Evolutionary conservation across 2,113 vertebrate species (phyloP).

Genomic region (Micromys minutus): DNA sequence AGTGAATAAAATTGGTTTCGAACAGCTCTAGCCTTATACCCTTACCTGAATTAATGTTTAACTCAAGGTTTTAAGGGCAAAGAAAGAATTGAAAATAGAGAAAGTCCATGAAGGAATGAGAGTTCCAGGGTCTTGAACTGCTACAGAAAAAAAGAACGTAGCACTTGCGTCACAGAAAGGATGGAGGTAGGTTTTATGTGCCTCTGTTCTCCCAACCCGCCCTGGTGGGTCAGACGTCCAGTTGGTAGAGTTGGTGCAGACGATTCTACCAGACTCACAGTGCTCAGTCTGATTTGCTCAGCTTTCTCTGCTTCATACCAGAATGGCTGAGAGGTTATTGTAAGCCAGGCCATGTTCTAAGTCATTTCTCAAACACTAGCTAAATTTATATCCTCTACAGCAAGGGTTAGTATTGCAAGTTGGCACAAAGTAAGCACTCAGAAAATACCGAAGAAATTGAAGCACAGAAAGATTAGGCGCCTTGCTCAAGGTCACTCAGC

Average conservation of each 20-base stretch:
- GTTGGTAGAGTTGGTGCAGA: not conserved
- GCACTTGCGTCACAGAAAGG: not conserved
- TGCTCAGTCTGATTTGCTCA: not conserved
- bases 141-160: not conserved
- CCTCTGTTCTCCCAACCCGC: not conserved
- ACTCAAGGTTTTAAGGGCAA: slow-evolving; percentile 14
- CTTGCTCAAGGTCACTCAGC: slow-evolving; percentile 46
- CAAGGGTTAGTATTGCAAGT: not conserved
- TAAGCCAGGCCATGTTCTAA: not conserved
- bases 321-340: not conserved
- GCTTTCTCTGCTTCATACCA: not conserved
- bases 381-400: not conserved
- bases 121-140: not conserved
- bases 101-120: not conserved
- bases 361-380: slow-evolving; percentile 26
- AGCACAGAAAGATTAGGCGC: slow-evolving; percentile 34
- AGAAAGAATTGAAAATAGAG: not conserved
- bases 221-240: not conserved
- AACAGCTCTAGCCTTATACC: slow-evolving; percentile 4
- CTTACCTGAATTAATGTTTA: slow-evolving; percentile 47
- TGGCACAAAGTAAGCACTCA: slow-evolving; percentile 25
- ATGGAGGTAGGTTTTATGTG: not conserved
- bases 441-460: slow-evolving; percentile 46
- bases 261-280: not conserved
- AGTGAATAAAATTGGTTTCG: not conserved